These are phyloP conservation scores for Tinamus guttatus DNA, from an alignment of 2,113 vertebrate genomes.

Conservation along the genomic window DNA sequence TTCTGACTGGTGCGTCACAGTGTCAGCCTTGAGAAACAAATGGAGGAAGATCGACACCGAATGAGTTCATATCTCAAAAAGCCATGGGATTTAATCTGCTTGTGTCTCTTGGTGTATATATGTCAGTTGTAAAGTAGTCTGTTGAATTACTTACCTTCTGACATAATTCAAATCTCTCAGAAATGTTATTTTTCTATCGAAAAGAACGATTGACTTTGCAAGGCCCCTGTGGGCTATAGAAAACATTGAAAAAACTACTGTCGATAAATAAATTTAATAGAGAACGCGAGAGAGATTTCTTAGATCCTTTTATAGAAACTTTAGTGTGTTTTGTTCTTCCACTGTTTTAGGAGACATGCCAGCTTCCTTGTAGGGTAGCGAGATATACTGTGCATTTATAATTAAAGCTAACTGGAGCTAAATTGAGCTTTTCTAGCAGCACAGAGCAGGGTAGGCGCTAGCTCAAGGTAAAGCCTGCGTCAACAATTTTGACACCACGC, in stretches of 20 bases:
- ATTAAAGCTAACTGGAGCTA: background rate
- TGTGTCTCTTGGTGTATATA: background rate
- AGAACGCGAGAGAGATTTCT: background rate
- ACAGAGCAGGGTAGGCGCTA: background rate
- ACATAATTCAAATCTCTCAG: conserved; percentile 47
- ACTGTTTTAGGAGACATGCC: background rate
- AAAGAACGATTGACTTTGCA: conserved; percentile 44
- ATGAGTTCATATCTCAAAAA: background rate
- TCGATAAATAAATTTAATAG: background rate
- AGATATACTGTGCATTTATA: background rate
- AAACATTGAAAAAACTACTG: background rate
- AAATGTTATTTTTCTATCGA: conserved; percentile 57
- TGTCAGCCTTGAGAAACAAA: conserved; percentile 30
- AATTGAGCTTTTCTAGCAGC: background rate
- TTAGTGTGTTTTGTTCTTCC: background rate
- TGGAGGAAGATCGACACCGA: conserved; percentile 13
- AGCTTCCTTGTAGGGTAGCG: background rate
- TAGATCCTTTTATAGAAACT: background rate
- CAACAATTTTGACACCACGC: background rate
- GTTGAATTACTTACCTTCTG: conserved; percentile 42
- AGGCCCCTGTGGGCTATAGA: background rate
- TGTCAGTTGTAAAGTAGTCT: conserved; percentile 31
- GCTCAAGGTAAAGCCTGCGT: background rate
- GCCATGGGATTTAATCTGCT: conserved; percentile 26
- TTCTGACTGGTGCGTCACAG: background rate